These are phyloP conservation scores for Sapayoa aenigma DNA, from an alignment of 2,113 vertebrate genomes.

Conservation along the genomic window DNA sequence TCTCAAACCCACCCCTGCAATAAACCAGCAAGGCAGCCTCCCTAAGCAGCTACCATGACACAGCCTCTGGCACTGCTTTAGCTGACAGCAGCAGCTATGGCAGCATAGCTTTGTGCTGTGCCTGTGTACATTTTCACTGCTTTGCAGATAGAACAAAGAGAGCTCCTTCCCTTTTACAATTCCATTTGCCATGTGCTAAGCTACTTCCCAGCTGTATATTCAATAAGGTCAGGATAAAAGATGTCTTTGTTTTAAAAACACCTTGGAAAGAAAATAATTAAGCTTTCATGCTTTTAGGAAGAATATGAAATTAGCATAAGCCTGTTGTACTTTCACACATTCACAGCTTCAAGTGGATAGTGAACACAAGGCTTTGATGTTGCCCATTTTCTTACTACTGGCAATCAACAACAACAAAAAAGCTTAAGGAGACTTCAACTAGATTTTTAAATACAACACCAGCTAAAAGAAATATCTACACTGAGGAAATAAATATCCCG, in stretches of 20 bases:
- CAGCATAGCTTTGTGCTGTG: background rate
- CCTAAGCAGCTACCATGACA: fast-evolving
- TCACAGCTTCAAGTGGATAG: background rate
- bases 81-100: background rate
- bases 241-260: background rate
- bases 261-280: background rate
- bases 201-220: background rate
- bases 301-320: background rate
- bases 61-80: background rate
- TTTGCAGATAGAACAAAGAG: background rate
- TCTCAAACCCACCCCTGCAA: background rate
- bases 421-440: background rate
- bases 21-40: background rate
- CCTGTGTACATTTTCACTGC: background rate
- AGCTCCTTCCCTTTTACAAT: background rate
- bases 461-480: background rate
- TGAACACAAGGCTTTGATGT: background rate
- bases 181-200: background rate
- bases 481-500: background rate
- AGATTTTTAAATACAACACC: background rate
- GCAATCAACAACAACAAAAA: background rate
- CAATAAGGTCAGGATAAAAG: background rate
- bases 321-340: background rate
- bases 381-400: background rate
- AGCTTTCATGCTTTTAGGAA: background rate